Percentiles rank a stretch among this genome's conserved stretches.
Conservation (phyloP, 2,888 invertebrate species). For the Panorpa germanica region DNA sequence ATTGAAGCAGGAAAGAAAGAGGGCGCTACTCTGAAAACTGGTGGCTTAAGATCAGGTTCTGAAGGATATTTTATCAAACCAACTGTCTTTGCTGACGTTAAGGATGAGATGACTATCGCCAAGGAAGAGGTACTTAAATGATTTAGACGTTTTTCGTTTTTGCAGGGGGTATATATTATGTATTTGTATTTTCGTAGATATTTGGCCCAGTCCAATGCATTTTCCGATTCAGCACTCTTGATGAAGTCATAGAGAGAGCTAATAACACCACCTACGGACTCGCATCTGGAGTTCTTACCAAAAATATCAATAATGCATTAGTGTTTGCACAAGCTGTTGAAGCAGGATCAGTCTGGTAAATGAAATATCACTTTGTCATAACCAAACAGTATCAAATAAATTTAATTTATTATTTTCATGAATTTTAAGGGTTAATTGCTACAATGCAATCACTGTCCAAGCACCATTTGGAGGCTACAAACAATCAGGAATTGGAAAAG, state of each 20-base stretch:
- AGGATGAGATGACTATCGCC: constrained; percentile 58
- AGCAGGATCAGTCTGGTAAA: constrained; percentile 64
- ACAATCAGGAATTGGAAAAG: constrained; percentile 70
- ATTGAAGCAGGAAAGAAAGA: constrained; percentile 60
- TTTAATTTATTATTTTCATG: too few species aligned
- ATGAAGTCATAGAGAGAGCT: constrained; percentile 68
- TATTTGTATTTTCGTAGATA: too few species aligned
- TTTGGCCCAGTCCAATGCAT: constrained; percentile 83
- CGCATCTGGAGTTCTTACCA: constrained; percentile 67
- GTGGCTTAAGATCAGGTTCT: constrained; percentile 47
- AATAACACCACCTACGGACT: constrained; percentile 67
- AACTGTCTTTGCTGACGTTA: constrained; percentile 61
- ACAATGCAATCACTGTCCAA: too few species aligned
- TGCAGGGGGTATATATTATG: too few species aligned
- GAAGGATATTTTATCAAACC: constrained; percentile 61
- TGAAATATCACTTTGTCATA: too few species aligned
- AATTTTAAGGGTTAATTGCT: too few species aligned
- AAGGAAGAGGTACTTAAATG: constrained; percentile 44
- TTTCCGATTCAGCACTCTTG: constrained; percentile 56
- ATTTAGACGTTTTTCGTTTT: constrained; percentile 1
- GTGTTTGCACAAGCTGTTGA: constrained; percentile 52
- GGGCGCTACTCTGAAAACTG: constrained; percentile 60
- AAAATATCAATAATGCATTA: constrained; percentile 57
- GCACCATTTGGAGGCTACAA: constrained; percentile 83
- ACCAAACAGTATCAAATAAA: too few species aligned